Evolutionary conservation across 2,797 vertebrate genomes (phyloP).

Genomic region (Apogon talboti): DNA sequence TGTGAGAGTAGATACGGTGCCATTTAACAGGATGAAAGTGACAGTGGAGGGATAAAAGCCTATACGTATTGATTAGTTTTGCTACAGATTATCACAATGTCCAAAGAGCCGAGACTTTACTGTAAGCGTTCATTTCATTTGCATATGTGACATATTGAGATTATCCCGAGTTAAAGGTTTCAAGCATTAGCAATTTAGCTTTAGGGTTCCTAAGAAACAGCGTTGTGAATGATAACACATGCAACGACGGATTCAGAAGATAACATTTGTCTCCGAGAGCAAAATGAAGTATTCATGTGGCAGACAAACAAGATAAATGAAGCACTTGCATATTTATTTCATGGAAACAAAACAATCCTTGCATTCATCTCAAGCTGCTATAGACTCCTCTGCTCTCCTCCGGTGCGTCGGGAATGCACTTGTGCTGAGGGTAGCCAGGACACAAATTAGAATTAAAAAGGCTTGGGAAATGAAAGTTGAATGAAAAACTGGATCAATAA

Average conservation of each 20-base stretch:
- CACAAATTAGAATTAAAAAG: slow-evolving; percentile 67
- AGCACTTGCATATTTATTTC: slow-evolving; percentile 68
- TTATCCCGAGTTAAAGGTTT: slow-evolving; percentile 36
- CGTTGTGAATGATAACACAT: slow-evolving; percentile 28
- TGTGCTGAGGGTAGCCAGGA: slow-evolving; percentile 40
- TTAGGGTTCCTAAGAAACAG: slow-evolving; percentile 39
- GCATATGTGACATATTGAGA: slow-evolving; percentile 24
- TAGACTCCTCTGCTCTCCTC: slow-evolving; percentile 32
- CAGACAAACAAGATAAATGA: slow-evolving; percentile 58
- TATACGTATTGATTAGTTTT: not conserved
- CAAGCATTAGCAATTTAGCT: slow-evolving; percentile 30
- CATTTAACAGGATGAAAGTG: not conserved
- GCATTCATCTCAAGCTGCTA: slow-evolving; percentile 36
- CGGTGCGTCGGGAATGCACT: not conserved
- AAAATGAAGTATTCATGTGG: slow-evolving; percentile 62
- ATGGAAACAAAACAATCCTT: slow-evolving; percentile 70
- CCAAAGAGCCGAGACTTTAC: slow-evolving; percentile 12
- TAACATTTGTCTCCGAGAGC: slow-evolving; percentile 40
- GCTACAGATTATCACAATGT: not conserved
- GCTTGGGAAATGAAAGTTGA: slow-evolving; percentile 65
- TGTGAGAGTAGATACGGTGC: not conserved
- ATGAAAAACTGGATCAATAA: slow-evolving; percentile 72
- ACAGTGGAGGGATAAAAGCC: not conserved
- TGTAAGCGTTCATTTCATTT: slow-evolving; percentile 19
- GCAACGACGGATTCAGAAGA: slow-evolving; percentile 36